These are phyloP conservation scores for Listrodromus nycthemerus DNA, from an alignment of 2,888 invertebrate species.

Conservation along the genomic window DNA sequence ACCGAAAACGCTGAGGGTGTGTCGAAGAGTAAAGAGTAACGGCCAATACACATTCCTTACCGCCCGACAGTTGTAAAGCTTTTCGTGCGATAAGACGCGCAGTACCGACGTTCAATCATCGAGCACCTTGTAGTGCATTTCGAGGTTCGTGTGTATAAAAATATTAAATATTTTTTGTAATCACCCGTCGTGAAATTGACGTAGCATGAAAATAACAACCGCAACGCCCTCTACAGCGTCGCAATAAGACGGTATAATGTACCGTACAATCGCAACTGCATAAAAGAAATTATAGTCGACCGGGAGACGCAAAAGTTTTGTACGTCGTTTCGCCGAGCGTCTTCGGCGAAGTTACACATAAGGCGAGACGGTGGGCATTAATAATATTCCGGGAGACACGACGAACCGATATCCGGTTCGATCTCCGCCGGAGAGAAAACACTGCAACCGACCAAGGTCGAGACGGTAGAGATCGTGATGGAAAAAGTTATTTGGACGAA, in stretches of 20 bases:
- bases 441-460: background rate
- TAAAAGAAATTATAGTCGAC: background rate
- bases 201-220: too few species aligned
- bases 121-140: background rate
- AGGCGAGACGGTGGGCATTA: background rate
- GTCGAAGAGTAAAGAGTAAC: conserved; percentile 19
- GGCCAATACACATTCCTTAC: background rate
- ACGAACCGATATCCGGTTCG: background rate
- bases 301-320: too few species aligned
- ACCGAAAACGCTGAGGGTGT: background rate
- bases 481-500: conserved; percentile 43
- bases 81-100: conserved; percentile 9
- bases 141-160: too few species aligned
- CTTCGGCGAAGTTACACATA: background rate
- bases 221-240: too few species aligned
- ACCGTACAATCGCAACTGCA: background rate
- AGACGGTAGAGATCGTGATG: conserved; percentile 11
- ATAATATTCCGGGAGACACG: background rate
- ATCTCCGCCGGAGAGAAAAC: background rate
- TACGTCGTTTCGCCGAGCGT: background rate
- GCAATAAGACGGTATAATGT: background rate
- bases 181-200: too few species aligned
- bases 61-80: conserved; percentile 3
- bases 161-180: too few species aligned
- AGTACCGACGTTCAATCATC: background rate